Evolutionary conservation across 2,888 invertebrate species (phyloP), one percentile per base, ranked within the genome.

Genomic region (Glyphotaelius pellucidus): DNA sequence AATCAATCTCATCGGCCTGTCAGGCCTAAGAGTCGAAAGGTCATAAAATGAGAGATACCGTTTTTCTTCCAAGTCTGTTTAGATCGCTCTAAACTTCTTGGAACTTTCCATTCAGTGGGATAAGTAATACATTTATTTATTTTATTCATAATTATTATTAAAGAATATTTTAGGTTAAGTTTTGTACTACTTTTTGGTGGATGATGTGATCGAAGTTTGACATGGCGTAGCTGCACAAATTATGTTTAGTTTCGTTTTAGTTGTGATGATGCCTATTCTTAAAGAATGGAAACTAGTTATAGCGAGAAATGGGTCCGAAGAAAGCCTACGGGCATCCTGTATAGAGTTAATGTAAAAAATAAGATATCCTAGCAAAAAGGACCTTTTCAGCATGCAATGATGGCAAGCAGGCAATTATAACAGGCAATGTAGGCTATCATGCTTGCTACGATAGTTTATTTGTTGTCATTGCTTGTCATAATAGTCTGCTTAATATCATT

Each of bases 211-310:
- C 83, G 35, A 25, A 83, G 32, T 83, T 35, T 19, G 83, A 32
- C 83, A 25, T 35, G 83, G 32, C 83, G 35, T 83, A 38, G 25
- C 83, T 83, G 83, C 83, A 83, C 83, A 83, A 83, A 83, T 83
- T 83, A 83, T 83, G 11, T 83, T 83, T 83, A 83, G 83, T 83
- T 83, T 83, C 0, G 25, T 67, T 67, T 52, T 35, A 35, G 9
- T 83, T 83, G 32, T 83, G 11, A 83, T 35, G 35, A 67, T 67
- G 67, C 9, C 67, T 25, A 7, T 67, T 67, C 67, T 4, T 67
- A 67, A 67, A 25, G 25, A 67, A 67, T 67, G 67, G 67, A 25
- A 67, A 19, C 25, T 67, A 67, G 67, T 67, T 67, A n/a, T n/a
- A 9, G 7, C 25, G 67, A 25, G n/a, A n/a, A n/a, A n/a, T n/a